Evolutionary conservation across 2,888 invertebrate genomes (phyloP).

Genomic region (Hecatera dysodea): DNA sequence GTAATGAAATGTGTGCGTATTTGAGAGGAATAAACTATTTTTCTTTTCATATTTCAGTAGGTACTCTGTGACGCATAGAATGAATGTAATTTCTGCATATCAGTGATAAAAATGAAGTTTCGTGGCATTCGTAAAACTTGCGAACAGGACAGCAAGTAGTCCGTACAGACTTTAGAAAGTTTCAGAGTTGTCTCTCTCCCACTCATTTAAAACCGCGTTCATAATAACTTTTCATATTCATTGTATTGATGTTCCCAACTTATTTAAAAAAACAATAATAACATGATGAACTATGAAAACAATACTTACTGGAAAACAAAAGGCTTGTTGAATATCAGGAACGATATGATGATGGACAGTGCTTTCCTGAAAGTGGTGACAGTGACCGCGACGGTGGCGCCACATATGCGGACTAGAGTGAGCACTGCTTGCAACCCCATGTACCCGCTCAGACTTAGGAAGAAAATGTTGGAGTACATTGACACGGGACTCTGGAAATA

Average conservation of each 20-base stretch:
- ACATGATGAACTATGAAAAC: no score
- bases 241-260: no score
- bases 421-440: slow-evolving; percentile 98
- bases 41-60: no score
- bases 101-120: not conserved
- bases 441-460: slow-evolving; percentile 97
- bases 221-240: no score
- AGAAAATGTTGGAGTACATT: slow-evolving; percentile 96
- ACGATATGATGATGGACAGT: slow-evolving; percentile 97
- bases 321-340: slow-evolving; percentile 98
- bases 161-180: not conserved
- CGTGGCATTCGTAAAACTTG: not conserved
- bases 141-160: not conserved
- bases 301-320: slow-evolving; percentile 96
- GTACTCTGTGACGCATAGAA: no score
- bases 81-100: no score
- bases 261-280: no score
- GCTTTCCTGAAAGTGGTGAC: slow-evolving; percentile 98
- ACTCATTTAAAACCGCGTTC: not conserved
- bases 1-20: no score
- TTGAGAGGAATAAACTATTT: no score
- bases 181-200: not conserved
- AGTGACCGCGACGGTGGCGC: slow-evolving; percentile 98
- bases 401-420: slow-evolving; percentile 96
- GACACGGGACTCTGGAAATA: slow-evolving; percentile 92